Evolutionary conservation across 1,140 invertebrate genomes (phyloP), one percentile per base, ranked within the genome.

Genomic region (Drosophila kohkoa): DNA sequence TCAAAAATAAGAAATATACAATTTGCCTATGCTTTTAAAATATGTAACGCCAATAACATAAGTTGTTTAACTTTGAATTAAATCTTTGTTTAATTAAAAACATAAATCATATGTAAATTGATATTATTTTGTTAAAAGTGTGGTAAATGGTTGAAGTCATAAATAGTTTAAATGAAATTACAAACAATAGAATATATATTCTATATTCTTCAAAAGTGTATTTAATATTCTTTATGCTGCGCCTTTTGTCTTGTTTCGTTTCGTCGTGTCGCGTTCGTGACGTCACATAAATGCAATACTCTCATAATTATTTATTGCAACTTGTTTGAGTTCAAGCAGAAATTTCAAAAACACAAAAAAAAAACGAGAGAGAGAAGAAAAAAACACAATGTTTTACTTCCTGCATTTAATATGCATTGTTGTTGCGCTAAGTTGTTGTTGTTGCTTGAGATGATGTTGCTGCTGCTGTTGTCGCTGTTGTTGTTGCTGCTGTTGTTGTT

Each of bases 291-390:
- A 28, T 63, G 15, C 51, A 63, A 58, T 65, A 82, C 76, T 73
- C 77, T 85, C 73, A 77, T 77, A 77, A 83, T 80, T 83, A 83
- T 85, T 83, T 83, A 83, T 77, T 83, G 54, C 59, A 83, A 83
- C 82, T 82, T 70, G 77, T 66, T 79, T 8, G 48, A 52, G 66
- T 15, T 41, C 60, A 63, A 48, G 64, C 57, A 51, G 72, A 75
- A 69, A 64, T 16, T 65, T 3, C 15, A 67, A 38, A 13, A 66
- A 35, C 13, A 38, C 15, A 30, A 48, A 46, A 25, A 48, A 46
- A 25, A 30, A 45, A 11, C 7, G 16, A 1, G 38, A 65, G 32
- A 25, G 32, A 52, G 11, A 57, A 28, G 4, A 45, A 7, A 15
- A 76, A 76, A 79, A 76, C 20, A 25, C 20, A 25, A 41, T 62